Evolutionary conservation across 2,113 vertebrate species (phyloP).

Genomic region (Polyodon spathula): DNA sequence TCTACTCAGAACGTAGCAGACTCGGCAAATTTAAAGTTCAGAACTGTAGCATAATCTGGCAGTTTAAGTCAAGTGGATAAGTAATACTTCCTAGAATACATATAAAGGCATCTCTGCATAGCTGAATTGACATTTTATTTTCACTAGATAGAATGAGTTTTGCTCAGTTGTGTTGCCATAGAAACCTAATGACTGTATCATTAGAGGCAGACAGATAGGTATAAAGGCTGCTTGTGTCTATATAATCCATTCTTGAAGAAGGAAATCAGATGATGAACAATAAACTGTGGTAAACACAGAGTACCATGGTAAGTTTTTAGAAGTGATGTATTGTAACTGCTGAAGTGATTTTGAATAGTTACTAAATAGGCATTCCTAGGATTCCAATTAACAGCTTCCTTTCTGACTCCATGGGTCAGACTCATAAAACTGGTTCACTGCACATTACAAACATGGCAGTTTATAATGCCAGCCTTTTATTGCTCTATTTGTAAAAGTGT

Average conservation of each 20-base stretch:
- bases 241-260: conserved; percentile 8
- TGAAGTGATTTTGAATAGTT: neutral
- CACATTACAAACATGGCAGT: too few species aligned
- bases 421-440: neutral
- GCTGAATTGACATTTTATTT: conserved; percentile 38
- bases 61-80: neutral
- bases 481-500: too few species aligned
- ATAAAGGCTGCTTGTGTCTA: conserved; percentile 18
- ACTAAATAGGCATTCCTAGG: neutral
- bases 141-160: conserved; percentile 8
- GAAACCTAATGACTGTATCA: conserved; percentile 35
- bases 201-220: conserved; percentile 22
- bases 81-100: neutral
- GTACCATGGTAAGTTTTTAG: neutral
- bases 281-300: too few species aligned
- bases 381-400: neutral
- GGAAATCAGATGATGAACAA: too few species aligned
- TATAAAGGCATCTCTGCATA: conserved; percentile 2
- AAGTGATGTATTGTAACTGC: neutral
- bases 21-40: too few species aligned
- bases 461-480: too few species aligned
- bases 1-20: too few species aligned
- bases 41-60: neutral
- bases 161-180: conserved; percentile 38
- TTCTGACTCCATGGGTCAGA: conserved; percentile 1